Evolutionary conservation across 2,888 invertebrate genomes (phyloP), one percentile per base, ranked within the genome.

Genomic region (Meta bourneti): DNA sequence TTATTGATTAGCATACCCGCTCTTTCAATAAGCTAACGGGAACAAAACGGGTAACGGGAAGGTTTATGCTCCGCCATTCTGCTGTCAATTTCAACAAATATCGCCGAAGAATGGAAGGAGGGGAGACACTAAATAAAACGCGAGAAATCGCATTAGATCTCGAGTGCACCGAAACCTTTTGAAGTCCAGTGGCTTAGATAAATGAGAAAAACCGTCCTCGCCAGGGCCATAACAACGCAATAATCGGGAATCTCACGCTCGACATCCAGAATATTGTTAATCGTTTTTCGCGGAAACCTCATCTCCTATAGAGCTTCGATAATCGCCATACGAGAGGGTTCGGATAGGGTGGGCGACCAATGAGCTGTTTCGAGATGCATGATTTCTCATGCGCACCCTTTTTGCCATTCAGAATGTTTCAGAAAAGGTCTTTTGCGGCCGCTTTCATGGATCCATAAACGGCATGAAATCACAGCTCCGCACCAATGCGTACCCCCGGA

Each of bases 391-490:
- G 89, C 89, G 77, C 54, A 19, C 79, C 89, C 80, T 20, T 72
- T 81, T 61, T 82, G 49, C 74, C 74, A 81, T 88, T 88, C 88
- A 80, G 20, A 61, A 88, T 13, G 52, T 52, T 51, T 34, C 52
- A 49, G 72, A 20, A 20, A n/a, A 75, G 9, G 74, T 34, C 61
- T 69, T 82, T 82, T 77, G 82, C 75, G 20, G 70, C 82, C 51
- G 82, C 82, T 89, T 89, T 89, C 89, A 89, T 83, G 82, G 89
- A 82, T 83, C 69, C 70, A 83, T 89, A 89, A 89, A 89, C 89
- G 77, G 89, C 89, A 89, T 89, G 89, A 89, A 89, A 89, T 89
- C 89, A 77, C 89, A 89, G 89, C 77, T 89, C 89, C 82, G 89
- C 89, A 89, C 89, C 83, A 83, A 49, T 83, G 78, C 69, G 19